phyloP scores from a whole-genome alignment of 2,888 invertebrate genomes.

The Machimus rusticus region DNA sequence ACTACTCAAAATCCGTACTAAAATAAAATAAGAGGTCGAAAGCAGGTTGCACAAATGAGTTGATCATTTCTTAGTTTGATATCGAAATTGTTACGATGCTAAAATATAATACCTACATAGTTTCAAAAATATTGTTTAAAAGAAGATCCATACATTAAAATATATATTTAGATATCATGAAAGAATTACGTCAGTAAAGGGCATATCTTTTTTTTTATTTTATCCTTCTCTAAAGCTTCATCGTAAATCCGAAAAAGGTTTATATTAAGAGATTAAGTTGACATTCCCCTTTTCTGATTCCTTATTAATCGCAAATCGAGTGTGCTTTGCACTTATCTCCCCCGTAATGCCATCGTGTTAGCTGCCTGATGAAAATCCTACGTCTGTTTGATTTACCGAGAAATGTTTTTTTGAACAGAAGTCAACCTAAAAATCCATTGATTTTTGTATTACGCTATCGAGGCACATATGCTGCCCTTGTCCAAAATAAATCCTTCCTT shows the following conservation, averaged over 20 bases:
- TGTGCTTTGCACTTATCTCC: not conserved
- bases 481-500: not conserved
- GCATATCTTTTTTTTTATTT: no score
- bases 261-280: not conserved
- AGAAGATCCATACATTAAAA: no score
- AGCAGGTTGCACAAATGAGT: no score
- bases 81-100: no score
- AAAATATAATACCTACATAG: no score
- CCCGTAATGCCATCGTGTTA: not conserved
- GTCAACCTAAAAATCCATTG: not conserved
- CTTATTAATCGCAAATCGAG: not conserved
- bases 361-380: not conserved
- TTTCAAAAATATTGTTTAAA: no score
- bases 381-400: not conserved
- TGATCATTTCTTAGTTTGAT: no score
- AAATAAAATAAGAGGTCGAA: no score
- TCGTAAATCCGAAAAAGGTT: not conserved
- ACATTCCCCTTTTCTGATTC: not conserved
- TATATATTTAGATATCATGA: not conserved
- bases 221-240: not conserved
- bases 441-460: not conserved
- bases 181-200: no score
- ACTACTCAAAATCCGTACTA: no score
- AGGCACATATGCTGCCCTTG: not conserved
- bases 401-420: not conserved